phyloP scores from a whole-genome alignment of 35 echinoderm and acorn worm genomes.

The Holothuria glaberrima region DNA sequence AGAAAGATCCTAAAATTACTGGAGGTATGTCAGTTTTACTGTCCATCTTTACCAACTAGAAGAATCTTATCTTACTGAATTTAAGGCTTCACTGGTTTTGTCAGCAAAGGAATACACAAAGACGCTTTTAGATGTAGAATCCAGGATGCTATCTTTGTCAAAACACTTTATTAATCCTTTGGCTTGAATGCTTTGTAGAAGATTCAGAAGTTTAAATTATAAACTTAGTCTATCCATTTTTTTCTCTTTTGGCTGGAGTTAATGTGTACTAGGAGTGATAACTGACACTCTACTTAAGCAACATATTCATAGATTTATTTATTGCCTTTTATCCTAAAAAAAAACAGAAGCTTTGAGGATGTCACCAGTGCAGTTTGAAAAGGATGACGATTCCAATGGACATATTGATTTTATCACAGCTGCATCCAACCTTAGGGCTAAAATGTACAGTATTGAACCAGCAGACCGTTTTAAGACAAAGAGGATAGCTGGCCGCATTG shows the following conservation, averaged over 20 bases:
- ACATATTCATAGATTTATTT: neutral
- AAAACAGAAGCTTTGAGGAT: conserved; percentile 49
- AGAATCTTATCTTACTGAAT: too few species aligned
- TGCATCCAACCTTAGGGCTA: conserved; percentile 82
- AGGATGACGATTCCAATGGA: conserved; percentile 95
- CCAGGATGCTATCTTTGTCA: too few species aligned
- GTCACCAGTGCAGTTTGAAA: conserved; percentile 86
- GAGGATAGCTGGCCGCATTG: conserved; percentile 91
- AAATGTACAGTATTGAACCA: conserved; percentile 94
- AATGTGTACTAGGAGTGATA: neutral
- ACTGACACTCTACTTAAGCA: neutral
- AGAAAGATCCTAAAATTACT: conserved; percentile 20
- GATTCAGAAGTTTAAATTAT: too few species aligned
- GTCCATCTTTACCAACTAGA: too few species aligned
- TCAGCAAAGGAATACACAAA: too few species aligned
- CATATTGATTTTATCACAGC: conserved; percentile 96
- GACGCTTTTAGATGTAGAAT: too few species aligned
- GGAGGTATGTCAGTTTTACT: conserved; percentile 14
- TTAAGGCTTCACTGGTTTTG: too few species aligned
- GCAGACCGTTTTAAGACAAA: conserved; percentile 96
- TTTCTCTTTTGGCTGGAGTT: neutral
- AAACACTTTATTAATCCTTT: too few species aligned
- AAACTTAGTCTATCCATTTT: too few species aligned
- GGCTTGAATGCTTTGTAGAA: too few species aligned
- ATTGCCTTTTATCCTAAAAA: neutral